phyloP scores from a whole-genome alignment of 2,888 invertebrate species.

The Nomada lathburiana region DNA sequence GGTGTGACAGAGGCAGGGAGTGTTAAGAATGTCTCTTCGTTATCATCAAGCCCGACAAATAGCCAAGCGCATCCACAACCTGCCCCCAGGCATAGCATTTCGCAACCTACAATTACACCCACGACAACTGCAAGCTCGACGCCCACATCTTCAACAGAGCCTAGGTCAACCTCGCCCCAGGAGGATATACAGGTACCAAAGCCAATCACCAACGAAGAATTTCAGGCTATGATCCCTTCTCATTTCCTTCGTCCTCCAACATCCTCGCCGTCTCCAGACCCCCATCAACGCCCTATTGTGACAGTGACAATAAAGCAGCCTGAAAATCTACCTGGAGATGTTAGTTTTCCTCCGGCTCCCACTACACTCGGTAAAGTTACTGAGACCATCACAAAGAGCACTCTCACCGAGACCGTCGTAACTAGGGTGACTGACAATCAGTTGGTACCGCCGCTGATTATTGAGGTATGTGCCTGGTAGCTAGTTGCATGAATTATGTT shows the following conservation, averaged over 20 bases:
- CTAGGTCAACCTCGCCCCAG: slow-evolving; percentile 77
- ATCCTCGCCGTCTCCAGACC: slow-evolving; percentile 83
- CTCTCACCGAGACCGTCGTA: slow-evolving; percentile 97
- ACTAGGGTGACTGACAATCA: slow-evolving; percentile 97
- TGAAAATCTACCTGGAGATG: slow-evolving; percentile 87
- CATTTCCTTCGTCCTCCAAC: slow-evolving; percentile 90
- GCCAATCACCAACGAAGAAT: slow-evolving; percentile 96
- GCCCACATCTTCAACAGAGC: slow-evolving; percentile 60
- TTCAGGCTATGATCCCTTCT: slow-evolving; percentile 97
- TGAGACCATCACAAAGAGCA: slow-evolving; percentile 98
- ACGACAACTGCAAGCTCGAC: slow-evolving; percentile 59
- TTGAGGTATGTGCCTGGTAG: slow-evolving; percentile 90
- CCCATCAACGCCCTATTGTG: slow-evolving; percentile 87
- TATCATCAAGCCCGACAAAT: slow-evolving; percentile 66
- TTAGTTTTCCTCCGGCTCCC: slow-evolving; percentile 93
- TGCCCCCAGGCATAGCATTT: slow-evolving; percentile 77
- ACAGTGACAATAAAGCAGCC: slow-evolving; percentile 94
- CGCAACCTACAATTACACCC: slow-evolving; percentile 62
- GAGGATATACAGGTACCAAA: slow-evolving; percentile 89
- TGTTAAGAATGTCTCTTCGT: slow-evolving; percentile 55
- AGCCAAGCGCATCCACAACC: slow-evolving; percentile 75
- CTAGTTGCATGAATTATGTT: slow-evolving; percentile 61
- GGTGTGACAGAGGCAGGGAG: slow-evolving; percentile 72
- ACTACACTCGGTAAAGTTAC: slow-evolving; percentile 94
- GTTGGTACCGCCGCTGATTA: slow-evolving; percentile 93